Evolutionary conservation across 1,140 invertebrate species (phyloP).

Genomic region (Calliphora vicina): DNA sequence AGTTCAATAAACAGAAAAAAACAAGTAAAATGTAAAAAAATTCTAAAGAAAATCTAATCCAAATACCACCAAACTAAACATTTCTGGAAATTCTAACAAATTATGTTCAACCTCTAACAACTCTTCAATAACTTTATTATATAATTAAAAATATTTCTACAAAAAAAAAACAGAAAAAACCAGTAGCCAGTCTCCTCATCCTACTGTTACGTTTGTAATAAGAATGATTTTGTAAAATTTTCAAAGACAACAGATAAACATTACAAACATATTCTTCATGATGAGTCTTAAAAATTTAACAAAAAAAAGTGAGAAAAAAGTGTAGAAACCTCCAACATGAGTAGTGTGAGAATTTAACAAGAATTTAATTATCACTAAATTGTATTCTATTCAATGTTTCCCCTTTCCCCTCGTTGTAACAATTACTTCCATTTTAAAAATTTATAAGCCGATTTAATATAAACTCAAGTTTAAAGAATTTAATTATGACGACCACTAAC

Average conservation of each 20-base stretch:
- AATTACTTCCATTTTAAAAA: not conserved
- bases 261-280: too few species aligned
- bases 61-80: too few species aligned
- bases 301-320: not conserved
- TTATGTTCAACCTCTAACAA: not conserved
- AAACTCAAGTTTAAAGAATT: too few species aligned
- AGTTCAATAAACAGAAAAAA: too few species aligned
- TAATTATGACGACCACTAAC: too few species aligned
- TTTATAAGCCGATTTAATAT: not conserved
- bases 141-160: not conserved
- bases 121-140: not conserved
- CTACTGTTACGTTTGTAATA: not conserved
- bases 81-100: too few species aligned
- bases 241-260: not conserved
- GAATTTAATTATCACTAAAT: not conserved
- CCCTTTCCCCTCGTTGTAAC: not conserved
- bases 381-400: not conserved
- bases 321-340: not conserved
- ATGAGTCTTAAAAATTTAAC: too few species aligned
- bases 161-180: too few species aligned
- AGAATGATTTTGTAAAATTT: not conserved
- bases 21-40: too few species aligned
- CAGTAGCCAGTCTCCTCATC: not conserved
- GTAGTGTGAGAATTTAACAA: not conserved
- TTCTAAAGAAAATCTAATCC: too few species aligned